Evolutionary conservation across 2,888 invertebrate genomes (phyloP), one percentile per base, ranked within the genome.

Genomic region (Calliphora vomitoria): DNA sequence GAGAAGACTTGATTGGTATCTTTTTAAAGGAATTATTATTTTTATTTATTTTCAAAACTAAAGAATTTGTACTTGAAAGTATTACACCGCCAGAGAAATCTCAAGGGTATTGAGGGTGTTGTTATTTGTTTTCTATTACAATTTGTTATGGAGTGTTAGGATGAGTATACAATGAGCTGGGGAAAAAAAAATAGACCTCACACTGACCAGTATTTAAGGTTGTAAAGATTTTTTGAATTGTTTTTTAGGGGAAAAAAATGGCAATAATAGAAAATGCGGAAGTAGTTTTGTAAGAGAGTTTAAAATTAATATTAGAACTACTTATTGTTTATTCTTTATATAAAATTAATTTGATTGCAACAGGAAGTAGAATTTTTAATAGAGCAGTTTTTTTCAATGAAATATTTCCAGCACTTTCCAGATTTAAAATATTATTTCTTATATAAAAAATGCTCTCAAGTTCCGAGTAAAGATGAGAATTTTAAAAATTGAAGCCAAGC

Each of bases 101-200:
- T 72, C 66, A 79, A 84, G 79, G 79, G 31, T 68, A 79, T 60
- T 68, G 41, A 74, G 15, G 15, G 15, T 85, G 85, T 83, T 83
- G 64, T 80, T 85, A 80, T 85, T 85, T 85, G 85, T 85, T 85
- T 85, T 69, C 74, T 31, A 80, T 72, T 62, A 62, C 60, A 84
- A 86, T 86, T 84, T 84, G 83, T 82, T 84, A 76, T 71, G 76
- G 71, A 82, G 62, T 69, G 38, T 88, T 81, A 68, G 20, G 20
- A 31, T 47, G 1, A 60, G 41, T 8, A 31, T 31, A 18, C 18
- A 71, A 75, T 18, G 50, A 0, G 13, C 20, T 20, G 41, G 62
- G 13, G n/a, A n/a, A n/a, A n/a, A 47, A 55, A 31, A 31, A 64
- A 55, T 62, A 47, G 82, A 88, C 88, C 88, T 81, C 88, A 88